Evolutionary conservation across 2,888 invertebrate species (phyloP).

Genomic region (Troides aeacus): DNA sequence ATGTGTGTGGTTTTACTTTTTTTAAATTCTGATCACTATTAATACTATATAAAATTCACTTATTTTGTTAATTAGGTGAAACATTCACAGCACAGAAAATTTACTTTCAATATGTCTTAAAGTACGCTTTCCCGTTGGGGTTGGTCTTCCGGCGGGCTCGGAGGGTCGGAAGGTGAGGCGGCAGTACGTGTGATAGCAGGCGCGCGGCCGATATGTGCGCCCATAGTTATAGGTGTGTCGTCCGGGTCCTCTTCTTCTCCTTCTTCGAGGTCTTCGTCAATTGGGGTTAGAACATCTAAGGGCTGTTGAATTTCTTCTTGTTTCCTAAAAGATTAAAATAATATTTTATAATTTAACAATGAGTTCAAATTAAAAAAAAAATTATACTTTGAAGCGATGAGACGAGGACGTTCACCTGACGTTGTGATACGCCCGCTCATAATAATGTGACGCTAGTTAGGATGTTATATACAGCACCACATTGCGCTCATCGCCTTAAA

Average conservation of each 20-base stretch:
- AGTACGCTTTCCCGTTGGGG: constrained; percentile 84
- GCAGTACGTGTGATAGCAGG: constrained; percentile 90
- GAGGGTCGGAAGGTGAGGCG: constrained; percentile 82
- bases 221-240: constrained; percentile 85
- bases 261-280: constrained; percentile 87
- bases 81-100: background rate
- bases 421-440: too few species aligned
- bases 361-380: too few species aligned
- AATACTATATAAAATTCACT: background rate
- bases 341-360: background rate
- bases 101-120: background rate
- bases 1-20: background rate
- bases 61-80: background rate
- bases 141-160: constrained; percentile 42
- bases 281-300: constrained; percentile 87
- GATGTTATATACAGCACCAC: too few species aligned
- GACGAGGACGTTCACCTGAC: too few species aligned
- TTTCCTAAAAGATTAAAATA: constrained; percentile 49
- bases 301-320: constrained; percentile 82
- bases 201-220: constrained; percentile 62
- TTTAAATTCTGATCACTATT: background rate
- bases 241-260: constrained; percentile 86
- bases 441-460: too few species aligned
- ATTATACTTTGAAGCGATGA: too few species aligned
- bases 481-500: too few species aligned